A percentile compares a stretch with the other conserved stretches of the same genome.
phyloP scores from a whole-genome alignment of 1,140 invertebrate genomes.

The Yoshiicerus persimilis region DNA sequence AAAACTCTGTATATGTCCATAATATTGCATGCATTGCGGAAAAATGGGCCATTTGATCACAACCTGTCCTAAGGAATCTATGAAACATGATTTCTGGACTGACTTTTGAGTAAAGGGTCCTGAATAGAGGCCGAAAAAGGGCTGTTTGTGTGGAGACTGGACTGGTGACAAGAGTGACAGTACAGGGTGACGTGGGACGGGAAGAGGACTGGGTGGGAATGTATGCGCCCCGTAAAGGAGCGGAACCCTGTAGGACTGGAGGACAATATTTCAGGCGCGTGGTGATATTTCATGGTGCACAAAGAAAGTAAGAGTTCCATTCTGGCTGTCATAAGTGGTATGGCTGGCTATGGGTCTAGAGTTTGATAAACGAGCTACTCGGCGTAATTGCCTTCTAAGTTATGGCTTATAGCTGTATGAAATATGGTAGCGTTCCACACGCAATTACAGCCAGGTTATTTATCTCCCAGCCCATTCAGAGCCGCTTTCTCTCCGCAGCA shows the following conservation, averaged over 20 bases:
- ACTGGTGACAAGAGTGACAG: no score
- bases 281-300: neutral
- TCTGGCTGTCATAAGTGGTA: neutral
- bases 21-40: no score
- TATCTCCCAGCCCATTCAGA: constrained; percentile 54
- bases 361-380: constrained; percentile 61
- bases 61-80: no score
- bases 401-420: constrained; percentile 62
- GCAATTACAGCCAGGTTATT: constrained; percentile 62
- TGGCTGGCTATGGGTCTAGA: neutral
- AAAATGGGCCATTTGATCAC: no score
- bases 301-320: neutral
- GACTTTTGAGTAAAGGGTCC: no score
- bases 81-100: no score
- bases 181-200: neutral
- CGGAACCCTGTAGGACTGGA: neutral
- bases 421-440: constrained; percentile 62
- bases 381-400: constrained; percentile 62
- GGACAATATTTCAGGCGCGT: neutral
- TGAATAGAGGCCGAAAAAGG: no score
- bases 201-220: neutral
- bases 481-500: constrained; percentile 12
- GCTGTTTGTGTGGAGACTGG: no score
- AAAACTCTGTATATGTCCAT: no score
- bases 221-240: neutral